These are phyloP conservation scores for Alitta virens DNA, from an alignment of 2,888 invertebrate species.

Conservation along the genomic window DNA sequence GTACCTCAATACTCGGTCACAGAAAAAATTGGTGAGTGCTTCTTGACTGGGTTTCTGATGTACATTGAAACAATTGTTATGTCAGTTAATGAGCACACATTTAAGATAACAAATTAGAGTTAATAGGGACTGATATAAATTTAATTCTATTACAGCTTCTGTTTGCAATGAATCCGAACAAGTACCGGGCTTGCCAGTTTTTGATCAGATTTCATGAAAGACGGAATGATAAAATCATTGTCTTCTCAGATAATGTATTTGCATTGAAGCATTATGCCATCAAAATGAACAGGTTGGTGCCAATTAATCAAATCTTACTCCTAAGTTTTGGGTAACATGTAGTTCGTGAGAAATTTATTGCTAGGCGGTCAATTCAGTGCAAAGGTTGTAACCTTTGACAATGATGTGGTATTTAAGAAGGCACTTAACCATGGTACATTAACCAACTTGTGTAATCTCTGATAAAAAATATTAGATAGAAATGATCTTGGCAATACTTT, in stretches of 20 bases:
- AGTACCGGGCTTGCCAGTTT: constrained; percentile 95
- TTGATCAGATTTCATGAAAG: constrained; percentile 89
- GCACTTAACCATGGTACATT: too few relatives aligned
- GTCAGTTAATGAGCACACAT: neutral
- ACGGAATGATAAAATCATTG: constrained; percentile 97
- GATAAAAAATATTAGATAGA: too few relatives aligned
- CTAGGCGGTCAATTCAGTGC: too few relatives aligned
- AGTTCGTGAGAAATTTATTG: too few relatives aligned
- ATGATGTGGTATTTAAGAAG: too few relatives aligned
- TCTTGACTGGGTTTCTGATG: neutral
- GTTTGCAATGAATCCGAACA: constrained; percentile 98
- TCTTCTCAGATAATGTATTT: constrained; percentile 99
- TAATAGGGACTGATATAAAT: neutral
- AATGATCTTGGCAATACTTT: too few relatives aligned
- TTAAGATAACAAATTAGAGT: neutral
- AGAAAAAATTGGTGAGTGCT: constrained; percentile 73
- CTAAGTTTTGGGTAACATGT: too few relatives aligned
- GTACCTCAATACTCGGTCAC: constrained; percentile 86
- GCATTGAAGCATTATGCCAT: constrained; percentile 96
- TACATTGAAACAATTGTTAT: neutral
- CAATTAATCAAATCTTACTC: too few relatives aligned
- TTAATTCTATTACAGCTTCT: constrained; percentile 62
- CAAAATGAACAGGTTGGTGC: constrained; percentile 79
- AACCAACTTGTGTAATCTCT: too few relatives aligned
- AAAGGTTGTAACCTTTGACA: too few relatives aligned